phyloP scores from a whole-genome alignment of 2,797 vertebrate genomes.

The Macropodus opercularis region DNA sequence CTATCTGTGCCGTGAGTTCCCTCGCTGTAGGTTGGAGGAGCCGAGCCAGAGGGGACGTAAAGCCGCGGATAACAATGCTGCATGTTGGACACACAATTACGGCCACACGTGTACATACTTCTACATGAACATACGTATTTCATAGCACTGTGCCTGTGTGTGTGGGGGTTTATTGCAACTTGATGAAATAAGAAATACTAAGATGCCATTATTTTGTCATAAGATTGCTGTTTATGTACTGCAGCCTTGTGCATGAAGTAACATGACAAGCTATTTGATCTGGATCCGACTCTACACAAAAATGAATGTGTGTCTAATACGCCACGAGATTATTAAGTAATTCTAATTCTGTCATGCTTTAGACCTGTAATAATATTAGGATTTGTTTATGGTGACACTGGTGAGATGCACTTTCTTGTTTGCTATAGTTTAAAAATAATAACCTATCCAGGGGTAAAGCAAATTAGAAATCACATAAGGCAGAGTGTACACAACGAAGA shows the following conservation, averaged over 20 bases:
- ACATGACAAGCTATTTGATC: no score
- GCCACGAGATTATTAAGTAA: no score
- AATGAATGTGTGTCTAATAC: neutral
- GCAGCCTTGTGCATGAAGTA: no score
- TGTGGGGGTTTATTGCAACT: no score
- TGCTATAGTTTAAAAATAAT: conserved; percentile 19
- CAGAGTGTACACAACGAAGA: conserved; percentile 48
- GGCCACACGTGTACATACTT: no score
- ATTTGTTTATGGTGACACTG: conserved; percentile 16
- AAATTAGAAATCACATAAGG: conserved; percentile 48
- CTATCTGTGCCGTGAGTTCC: conserved; percentile 7
- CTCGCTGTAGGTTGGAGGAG: conserved; percentile 8
- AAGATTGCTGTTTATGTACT: no score
- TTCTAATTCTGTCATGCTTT: neutral
- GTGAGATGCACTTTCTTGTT: conserved; percentile 17
- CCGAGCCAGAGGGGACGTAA: neutral
- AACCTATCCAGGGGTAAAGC: conserved; percentile 17
- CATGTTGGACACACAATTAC: neutral
- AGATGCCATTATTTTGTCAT: no score
- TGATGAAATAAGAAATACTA: no score
- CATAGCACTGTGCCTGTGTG: no score
- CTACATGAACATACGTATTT: no score
- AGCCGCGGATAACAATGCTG: neutral
- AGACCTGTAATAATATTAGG: neutral
- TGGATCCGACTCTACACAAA: no score